A percentile compares a stretch with the other conserved stretches of the same genome.
Evolutionary conservation across 2,113 vertebrate genomes (phyloP).

Genomic region (Ammodytes marinus): DNA sequence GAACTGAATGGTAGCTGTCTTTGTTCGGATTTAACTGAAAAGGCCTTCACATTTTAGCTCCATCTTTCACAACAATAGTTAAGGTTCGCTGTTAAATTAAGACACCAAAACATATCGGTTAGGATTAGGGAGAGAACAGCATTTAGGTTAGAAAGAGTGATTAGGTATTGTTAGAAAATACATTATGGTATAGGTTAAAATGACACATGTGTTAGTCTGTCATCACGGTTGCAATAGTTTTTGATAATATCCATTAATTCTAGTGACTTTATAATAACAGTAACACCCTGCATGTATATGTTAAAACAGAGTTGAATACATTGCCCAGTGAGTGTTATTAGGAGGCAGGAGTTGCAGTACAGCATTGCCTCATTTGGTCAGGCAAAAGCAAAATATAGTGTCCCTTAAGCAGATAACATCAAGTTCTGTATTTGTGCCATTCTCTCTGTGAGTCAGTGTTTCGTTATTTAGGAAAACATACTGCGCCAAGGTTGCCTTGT

Average conservation of each 20-base stretch:
- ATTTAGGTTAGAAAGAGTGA: background rate
- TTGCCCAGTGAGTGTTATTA: background rate
- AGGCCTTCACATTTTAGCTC: no score
- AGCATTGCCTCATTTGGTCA: background rate
- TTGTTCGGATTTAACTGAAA: background rate
- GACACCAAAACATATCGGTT: no score
- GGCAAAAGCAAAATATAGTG: background rate
- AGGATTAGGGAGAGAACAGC: background rate
- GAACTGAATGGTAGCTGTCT: background rate
- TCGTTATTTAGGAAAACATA: constrained; percentile 23
- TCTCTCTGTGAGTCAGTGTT: constrained; percentile 27
- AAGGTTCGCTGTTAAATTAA: no score
- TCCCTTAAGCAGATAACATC: constrained; percentile 16
- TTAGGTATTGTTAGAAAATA: no score
- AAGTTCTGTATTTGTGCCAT: constrained; percentile 17
- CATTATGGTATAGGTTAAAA: no score
- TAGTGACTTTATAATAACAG: no score
- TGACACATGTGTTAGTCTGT: no score
- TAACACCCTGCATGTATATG: no score
- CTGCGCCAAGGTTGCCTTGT: constrained; percentile 10
- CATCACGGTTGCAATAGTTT: no score
- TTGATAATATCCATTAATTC: no score
- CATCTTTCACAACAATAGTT: background rate
- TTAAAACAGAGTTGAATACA: background rate
- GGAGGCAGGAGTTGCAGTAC: background rate